These are phyloP conservation scores for Aurelia coerulea DNA, from an alignment of 30 jellyfish, hydroid and myxozoan species.

Conservation along the genomic window DNA sequence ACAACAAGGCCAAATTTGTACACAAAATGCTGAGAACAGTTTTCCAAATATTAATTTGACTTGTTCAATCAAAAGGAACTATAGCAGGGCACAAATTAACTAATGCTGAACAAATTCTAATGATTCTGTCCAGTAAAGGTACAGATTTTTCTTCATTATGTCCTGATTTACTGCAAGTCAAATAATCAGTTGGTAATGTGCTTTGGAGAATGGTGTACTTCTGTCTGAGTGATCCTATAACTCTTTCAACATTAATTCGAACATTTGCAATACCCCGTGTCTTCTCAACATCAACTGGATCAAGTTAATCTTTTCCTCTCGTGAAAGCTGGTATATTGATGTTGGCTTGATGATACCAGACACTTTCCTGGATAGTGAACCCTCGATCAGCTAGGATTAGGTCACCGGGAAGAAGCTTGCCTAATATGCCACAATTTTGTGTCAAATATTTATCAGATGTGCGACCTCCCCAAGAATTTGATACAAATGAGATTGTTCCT, in stretches of 20 bases:
- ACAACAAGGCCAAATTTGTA: no score
- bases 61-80: not conserved
- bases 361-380: slow-evolving; percentile 41
- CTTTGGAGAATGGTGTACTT: slow-evolving; percentile 26
- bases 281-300: slow-evolving; percentile 31
- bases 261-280: slow-evolving; percentile 53
- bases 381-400: slow-evolving; percentile 48
- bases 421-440: slow-evolving; percentile 38
- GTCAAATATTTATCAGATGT: slow-evolving; percentile 40
- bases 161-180: slow-evolving; percentile 7
- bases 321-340: slow-evolving; percentile 47
- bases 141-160: slow-evolving; percentile 11
- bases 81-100: slow-evolving; percentile 22
- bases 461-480: slow-evolving; percentile 54
- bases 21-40: not conserved
- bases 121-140: slow-evolving; percentile 13
- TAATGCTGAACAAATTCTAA: slow-evolving; percentile 36
- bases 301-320: slow-evolving; percentile 51
- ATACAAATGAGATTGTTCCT: slow-evolving; percentile 22
- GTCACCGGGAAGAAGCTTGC: slow-evolving; percentile 30
- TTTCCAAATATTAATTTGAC: not conserved
- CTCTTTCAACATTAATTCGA: slow-evolving; percentile 31
- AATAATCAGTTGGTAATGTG: slow-evolving; percentile 1
- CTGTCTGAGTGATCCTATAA: slow-evolving; percentile 27
- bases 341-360: slow-evolving; percentile 38